Evolutionary conservation across 2,888 invertebrate genomes (phyloP).

Genomic region (Helicoverpa assulta): DNA sequence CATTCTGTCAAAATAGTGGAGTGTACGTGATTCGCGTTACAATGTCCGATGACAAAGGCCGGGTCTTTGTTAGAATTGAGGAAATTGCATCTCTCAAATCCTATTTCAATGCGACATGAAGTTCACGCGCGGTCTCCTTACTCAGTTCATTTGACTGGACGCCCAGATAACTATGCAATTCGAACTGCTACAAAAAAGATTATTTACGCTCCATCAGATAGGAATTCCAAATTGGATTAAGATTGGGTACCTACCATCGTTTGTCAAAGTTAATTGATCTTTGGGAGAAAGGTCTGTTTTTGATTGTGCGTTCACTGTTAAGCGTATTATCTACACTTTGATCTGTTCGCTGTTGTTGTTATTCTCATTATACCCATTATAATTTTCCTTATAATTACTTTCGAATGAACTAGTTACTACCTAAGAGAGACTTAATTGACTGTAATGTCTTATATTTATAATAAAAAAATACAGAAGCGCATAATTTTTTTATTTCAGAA

Average conservation of each 20-base stretch:
- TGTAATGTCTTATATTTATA: not conserved
- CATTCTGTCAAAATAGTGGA: constrained; percentile 69
- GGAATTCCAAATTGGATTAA: constrained; percentile 59
- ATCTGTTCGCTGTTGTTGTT: constrained; percentile 26
- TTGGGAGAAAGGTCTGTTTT: constrained; percentile 52
- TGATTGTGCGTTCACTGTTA: constrained; percentile 39
- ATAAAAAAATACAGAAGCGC: too few species aligned
- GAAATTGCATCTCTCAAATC: constrained; percentile 84
- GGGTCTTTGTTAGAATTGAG: constrained; percentile 73
- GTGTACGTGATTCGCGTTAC: constrained; percentile 77
- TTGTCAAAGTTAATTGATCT: constrained; percentile 60
- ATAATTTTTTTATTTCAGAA: not conserved
- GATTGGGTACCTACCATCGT: constrained; percentile 49
- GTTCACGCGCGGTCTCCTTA: constrained; percentile 67
- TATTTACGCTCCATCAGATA: constrained; percentile 50
- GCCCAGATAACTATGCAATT: constrained; percentile 45
- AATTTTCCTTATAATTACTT: constrained; percentile 26
- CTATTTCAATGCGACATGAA: constrained; percentile 72
- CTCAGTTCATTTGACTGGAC: constrained; percentile 66
- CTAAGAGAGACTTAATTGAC: not conserved
- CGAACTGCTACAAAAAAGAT: constrained; percentile 39
- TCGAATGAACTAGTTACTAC: constrained; percentile 2
- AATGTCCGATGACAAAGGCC: constrained; percentile 73
- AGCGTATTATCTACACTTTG: constrained; percentile 30
- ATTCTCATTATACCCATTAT: constrained; percentile 14